Evolutionary conservation across 1,140 invertebrate genomes (phyloP), one percentile per base, ranked within the genome.

Genomic region (Cydia strobilella): DNA sequence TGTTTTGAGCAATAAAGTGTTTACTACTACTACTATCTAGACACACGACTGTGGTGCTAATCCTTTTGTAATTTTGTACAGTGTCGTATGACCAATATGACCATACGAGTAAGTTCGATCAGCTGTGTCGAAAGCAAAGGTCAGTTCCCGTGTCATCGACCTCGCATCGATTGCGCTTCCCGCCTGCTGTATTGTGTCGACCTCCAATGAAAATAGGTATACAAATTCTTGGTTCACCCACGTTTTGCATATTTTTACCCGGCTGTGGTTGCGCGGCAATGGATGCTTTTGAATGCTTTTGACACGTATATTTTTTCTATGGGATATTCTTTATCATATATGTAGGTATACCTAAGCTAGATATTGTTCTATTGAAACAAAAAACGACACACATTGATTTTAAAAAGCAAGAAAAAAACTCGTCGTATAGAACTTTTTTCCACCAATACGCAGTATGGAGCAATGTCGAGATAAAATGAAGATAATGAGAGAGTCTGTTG

Each of bases 91-190:
- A 73, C 31, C 45, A 71, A 15, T 31, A 79, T 78, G 62, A 73
- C 31, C 45, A 71, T 73, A 73, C 35, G 42, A 74, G 76, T 75
- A 48, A 77, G 78, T 79, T 85, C 82, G 87, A 92, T 91, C 90
- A 91, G 90, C 89, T 90, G 89, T 86, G 85, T 86, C 82, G 81
- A 88, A 90, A 90, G 90, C 83, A 88, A 90, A 90, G 90, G 88
- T 92, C 87, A 92, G 89, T 89, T 89, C 84, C 83, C 85, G 85
- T 88, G 90, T 88, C 90, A 82, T 85, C 86, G 90, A 90, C 86
- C 90, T 80, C 84, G 79, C 81, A 92, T 92, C 90, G 89, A 92
- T 92, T 87, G 86, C 78, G 83, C 82, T 87, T 89, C 86, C 87
- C 86, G 83, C 83, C 83, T 86, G 79, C 76, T 73, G 80, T 83